Evolutionary conservation across 2,113 vertebrate genomes (phyloP), one percentile per base, ranked within the genome.

Genomic region (Crotalus horridus): DNA sequence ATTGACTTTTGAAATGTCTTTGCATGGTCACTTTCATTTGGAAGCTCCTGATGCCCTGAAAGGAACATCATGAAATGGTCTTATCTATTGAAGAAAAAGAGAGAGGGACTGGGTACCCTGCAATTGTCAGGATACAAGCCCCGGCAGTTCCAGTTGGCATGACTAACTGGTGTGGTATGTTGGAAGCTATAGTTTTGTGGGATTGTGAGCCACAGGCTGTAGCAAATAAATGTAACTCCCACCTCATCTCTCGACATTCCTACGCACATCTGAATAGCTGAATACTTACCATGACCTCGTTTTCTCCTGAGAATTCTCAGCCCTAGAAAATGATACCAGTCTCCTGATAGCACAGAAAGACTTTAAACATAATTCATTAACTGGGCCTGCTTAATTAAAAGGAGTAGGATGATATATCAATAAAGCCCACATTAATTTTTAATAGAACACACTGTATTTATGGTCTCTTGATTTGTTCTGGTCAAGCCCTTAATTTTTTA

Each of bases 191-290:
- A 21, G 33, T 43, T 81, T 43, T 43, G 17, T 21, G 33, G 20
- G 1, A 21, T 23, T 81, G 33, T 43, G 33, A 81, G 33, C 74
- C 33, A 17, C n/a, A 20, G 15, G 6, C 2, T 95, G 88, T 89
- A 93, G 87, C 96, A 94, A 58, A 85, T 85, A 92, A 87, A 90
- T 54, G 87, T 92, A 87, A 93, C 26, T 93, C 53, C 93, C 89
- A 94, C 92, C 95, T 94, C 6, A 11, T 86, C n/a, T 96, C 88
- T 89, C 90, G 23, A 87, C 85, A 85, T 96, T 97, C 96, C 97
- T 97, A 93, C 96, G 97, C 97, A 96, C 90, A 92, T 93, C 94
- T 95, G 92, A 91, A 96, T 90, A 85, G 85, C 91, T 96, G 96
- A 92, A 94, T 69, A 88, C 91, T 89, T 81, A 17, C 43, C 59